Evolutionary conservation across 2,888 invertebrate species (phyloP).

Genomic region (Cyaniris semiargus): DNA sequence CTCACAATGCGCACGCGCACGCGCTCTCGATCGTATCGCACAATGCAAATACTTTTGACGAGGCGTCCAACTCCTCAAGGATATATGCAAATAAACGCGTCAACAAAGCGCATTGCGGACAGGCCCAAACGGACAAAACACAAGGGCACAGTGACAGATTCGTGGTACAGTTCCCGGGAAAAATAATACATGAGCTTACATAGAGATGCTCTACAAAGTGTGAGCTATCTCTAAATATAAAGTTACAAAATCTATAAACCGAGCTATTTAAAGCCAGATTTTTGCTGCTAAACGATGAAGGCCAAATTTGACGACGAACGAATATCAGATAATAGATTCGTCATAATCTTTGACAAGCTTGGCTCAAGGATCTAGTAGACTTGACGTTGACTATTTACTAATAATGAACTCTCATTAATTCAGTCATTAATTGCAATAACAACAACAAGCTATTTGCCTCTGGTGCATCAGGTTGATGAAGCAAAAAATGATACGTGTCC

Average conservation of each 20-base stretch:
- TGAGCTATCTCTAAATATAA: background rate
- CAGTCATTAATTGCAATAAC: background rate
- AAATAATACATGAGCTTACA: background rate
- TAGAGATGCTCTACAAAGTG: background rate
- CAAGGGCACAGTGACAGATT: constrained; percentile 47
- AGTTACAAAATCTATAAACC: background rate
- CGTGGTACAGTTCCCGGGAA: background rate
- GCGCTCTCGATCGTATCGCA: constrained; percentile 48
- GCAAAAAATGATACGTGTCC: background rate
- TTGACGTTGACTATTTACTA: too few species aligned
- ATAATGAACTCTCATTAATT: background rate
- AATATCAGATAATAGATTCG: background rate
- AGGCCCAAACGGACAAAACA: constrained; percentile 51
- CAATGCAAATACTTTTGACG: constrained; percentile 59
- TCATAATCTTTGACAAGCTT: background rate
- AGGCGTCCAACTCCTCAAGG: constrained; percentile 59
- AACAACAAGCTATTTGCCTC: background rate
- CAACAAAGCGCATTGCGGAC: constrained; percentile 61
- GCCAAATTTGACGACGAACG: too few species aligned
- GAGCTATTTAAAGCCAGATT: background rate
- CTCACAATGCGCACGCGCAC: background rate
- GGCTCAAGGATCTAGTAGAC: background rate
- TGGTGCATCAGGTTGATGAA: background rate
- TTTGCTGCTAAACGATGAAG: background rate
- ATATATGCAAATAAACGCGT: constrained; percentile 67